Percentiles rank a stretch among this genome's conserved stretches.
Evolutionary conservation across 2,797 vertebrate species (phyloP).

Genomic region (Centropyge bicolor): DNA sequence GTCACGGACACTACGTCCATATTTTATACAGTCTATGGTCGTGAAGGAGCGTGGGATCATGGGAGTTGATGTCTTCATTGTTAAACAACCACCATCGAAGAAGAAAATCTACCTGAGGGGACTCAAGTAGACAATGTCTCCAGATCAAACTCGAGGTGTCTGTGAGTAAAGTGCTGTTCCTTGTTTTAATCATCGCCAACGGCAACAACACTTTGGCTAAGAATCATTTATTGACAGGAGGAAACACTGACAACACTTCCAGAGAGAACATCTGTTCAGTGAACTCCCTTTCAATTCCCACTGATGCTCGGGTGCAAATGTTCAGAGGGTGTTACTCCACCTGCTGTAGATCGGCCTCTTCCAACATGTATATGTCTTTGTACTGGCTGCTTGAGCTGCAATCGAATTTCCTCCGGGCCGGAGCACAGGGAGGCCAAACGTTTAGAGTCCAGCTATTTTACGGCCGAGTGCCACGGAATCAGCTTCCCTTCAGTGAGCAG

Average conservation of each 20-base stretch:
- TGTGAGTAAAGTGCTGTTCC: neutral
- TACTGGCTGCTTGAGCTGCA: constrained; percentile 6
- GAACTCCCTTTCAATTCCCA: neutral
- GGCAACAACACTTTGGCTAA: neutral
- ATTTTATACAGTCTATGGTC: too few relatives aligned
- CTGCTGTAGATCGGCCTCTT: neutral
- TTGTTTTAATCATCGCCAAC: neutral
- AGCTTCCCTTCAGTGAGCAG: constrained; percentile 46
- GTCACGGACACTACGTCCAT: too few relatives aligned
- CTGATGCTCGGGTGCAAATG: neutral
- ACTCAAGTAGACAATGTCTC: neutral
- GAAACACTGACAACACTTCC: neutral
- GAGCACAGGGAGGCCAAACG: constrained; percentile 34
- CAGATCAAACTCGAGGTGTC: neutral
- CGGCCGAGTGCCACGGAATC: constrained; percentile 33
- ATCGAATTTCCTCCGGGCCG: constrained; percentile 16
- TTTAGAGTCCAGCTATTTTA: constrained; percentile 38
- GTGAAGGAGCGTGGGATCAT: too few relatives aligned
- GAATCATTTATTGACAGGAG: neutral
- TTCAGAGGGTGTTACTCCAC: neutral
- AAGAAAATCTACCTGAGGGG: too few relatives aligned
- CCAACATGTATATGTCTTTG: neutral
- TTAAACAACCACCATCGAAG: too few relatives aligned
- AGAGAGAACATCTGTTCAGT: too few relatives aligned
- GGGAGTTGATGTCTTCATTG: too few relatives aligned